Evolutionary conservation across 2,888 invertebrate species (phyloP).

Genomic region (Scaptomyza reducta): DNA sequence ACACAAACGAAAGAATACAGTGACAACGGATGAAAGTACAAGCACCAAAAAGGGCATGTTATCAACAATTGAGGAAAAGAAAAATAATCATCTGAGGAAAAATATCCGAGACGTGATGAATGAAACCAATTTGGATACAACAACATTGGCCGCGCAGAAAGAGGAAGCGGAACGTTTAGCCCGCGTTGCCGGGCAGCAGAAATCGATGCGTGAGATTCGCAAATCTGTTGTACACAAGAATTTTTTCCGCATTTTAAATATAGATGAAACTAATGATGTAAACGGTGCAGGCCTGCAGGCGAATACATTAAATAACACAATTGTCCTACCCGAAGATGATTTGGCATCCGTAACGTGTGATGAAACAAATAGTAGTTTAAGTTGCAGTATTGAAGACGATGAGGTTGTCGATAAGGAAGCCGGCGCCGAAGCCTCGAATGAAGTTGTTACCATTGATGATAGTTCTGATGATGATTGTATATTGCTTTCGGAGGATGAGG

Average conservation of each 20-base stretch:
- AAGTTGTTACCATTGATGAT: constrained; percentile 90
- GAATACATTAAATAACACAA: constrained; percentile 42
- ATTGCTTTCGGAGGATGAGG: constrained; percentile 93
- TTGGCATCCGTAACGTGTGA: constrained; percentile 58
- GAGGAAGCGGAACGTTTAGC: constrained; percentile 95
- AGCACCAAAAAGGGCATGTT: constrained; percentile 53
- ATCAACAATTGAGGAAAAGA: constrained; percentile 76
- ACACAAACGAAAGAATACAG: constrained; percentile 52
- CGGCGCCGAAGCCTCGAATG: constrained; percentile 55
- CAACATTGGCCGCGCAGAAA: constrained; percentile 95
- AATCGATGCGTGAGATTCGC: constrained; percentile 92
- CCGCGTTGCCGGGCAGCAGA: constrained; percentile 93
- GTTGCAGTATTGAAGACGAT: constrained; percentile 65
- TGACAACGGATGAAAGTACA: constrained; percentile 54
- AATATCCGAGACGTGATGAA: constrained; percentile 97
- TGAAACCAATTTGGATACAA: constrained; percentile 95
- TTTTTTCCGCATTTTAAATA: constrained; percentile 85
- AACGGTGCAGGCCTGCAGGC: constrained; percentile 37
- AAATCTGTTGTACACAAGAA: constrained; percentile 89
- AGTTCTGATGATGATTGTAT: constrained; percentile 93
- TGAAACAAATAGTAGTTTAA: constrained; percentile 70
- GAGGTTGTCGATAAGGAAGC: constrained; percentile 52
- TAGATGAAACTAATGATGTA: constrained; percentile 66
- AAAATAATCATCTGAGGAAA: constrained; percentile 88
- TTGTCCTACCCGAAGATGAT: constrained; percentile 60